These are phyloP conservation scores for Lasiommata megera DNA, from an alignment of 2,888 invertebrate genomes.

Conservation along the genomic window DNA sequence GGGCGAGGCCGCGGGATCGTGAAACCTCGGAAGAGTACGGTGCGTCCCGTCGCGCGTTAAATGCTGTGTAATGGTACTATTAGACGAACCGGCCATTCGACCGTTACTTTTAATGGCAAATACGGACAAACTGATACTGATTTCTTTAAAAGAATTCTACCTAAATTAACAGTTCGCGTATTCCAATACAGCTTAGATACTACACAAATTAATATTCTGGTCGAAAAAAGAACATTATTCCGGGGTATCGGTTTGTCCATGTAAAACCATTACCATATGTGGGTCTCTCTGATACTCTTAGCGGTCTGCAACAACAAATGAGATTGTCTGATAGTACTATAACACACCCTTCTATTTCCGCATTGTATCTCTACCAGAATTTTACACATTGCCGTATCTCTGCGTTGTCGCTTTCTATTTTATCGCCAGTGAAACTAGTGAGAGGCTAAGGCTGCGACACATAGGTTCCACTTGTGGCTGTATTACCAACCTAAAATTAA, in stretches of 20 bases:
- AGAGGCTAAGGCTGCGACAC: conserved; percentile 26
- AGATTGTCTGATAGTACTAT: neutral
- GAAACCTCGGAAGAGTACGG: conserved; percentile 80
- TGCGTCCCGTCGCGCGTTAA: conserved; percentile 85
- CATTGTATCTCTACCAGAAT: conserved; percentile 21
- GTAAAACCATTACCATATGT: neutral
- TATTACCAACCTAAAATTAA: neutral
- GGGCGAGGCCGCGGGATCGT: conserved; percentile 62
- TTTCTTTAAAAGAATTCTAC: too few species aligned
- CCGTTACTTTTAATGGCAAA: neutral
- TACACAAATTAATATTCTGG: too few species aligned
- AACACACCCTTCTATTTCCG: conserved; percentile 18
- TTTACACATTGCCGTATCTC: conserved; percentile 15
- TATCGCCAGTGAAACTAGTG: conserved; percentile 33
- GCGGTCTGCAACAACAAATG: neutral
- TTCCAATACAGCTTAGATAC: too few species aligned
- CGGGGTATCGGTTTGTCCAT: neutral
- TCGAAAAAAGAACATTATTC: too few species aligned
- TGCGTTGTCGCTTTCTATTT: conserved; percentile 15
- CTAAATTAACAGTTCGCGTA: too few species aligned
- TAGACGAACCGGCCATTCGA: conserved; percentile 37
- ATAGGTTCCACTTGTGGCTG: neutral
- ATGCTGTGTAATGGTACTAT: conserved; percentile 84
- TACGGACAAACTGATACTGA: neutral
- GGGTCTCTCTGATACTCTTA: neutral